phyloP scores from a whole-genome alignment of 2,888 invertebrate genomes.

The Lasioglossum marginatum region DNA sequence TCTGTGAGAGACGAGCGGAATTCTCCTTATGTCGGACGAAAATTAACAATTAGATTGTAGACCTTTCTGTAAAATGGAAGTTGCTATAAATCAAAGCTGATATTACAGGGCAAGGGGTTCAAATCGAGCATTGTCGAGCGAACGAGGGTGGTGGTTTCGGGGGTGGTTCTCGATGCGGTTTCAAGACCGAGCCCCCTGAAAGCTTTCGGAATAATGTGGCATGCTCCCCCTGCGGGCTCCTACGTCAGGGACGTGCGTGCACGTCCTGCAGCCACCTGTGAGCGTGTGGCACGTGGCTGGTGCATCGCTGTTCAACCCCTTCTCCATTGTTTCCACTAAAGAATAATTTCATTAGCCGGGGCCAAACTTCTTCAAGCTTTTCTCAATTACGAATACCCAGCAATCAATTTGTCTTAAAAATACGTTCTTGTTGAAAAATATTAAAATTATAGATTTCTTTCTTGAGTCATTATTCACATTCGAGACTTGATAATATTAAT shows the following conservation, averaged over 20 bases:
- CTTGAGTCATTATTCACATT: not conserved
- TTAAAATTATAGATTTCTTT: not conserved
- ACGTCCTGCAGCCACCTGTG: slow-evolving; percentile 63
- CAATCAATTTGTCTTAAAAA: not conserved
- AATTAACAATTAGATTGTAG: not conserved
- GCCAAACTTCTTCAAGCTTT: not conserved
- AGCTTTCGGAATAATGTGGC: slow-evolving; percentile 75
- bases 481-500: not conserved
- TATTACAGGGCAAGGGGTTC: slow-evolving; percentile 50
- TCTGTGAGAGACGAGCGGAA: not conserved
- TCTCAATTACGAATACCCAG: not conserved
- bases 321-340: not conserved
- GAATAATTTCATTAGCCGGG: not conserved
- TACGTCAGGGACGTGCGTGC: slow-evolving; percentile 22
- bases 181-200: slow-evolving; percentile 72
- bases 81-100: not conserved
- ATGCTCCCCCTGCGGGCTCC: slow-evolving; percentile 11
- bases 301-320: not conserved
- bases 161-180: slow-evolving; percentile 71
- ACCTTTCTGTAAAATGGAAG: not conserved
- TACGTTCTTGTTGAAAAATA: not conserved
- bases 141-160: slow-evolving; percentile 34
- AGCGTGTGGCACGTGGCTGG: slow-evolving; percentile 56
- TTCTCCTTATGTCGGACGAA: too few relatives aligned
- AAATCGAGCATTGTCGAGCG: slow-evolving; percentile 75